Conservation (phyloP, 2,113 vertebrate genomes). For the Tursiops truncatus region DNA sequence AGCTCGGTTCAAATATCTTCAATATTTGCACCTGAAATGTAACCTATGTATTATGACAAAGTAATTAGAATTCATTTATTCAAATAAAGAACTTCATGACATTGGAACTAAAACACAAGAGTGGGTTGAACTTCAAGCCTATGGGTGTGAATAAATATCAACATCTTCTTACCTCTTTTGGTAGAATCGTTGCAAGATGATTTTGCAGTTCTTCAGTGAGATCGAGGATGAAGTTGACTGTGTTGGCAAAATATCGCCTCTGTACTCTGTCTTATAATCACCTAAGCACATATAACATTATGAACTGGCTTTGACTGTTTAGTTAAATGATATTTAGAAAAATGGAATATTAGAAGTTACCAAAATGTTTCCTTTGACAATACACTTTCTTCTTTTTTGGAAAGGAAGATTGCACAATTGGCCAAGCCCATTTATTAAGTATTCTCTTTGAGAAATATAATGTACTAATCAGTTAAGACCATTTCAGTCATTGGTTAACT, state of each 20-base stretch:
- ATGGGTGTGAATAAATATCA: not conserved
- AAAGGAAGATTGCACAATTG: not conserved
- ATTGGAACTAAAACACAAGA: not conserved
- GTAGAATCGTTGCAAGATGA: not conserved
- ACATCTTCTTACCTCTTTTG: not conserved
- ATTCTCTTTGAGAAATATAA: not conserved
- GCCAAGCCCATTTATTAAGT: not conserved
- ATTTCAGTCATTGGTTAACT: not conserved
- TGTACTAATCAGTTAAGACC: not conserved
- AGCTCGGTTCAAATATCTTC: not conserved
- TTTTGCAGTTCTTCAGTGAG: not conserved
- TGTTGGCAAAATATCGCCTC: not conserved
- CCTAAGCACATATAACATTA: not conserved
- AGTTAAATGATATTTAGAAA: not conserved
- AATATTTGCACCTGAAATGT: conserved; percentile 28
- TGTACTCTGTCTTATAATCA: not conserved
- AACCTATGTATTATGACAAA: not conserved
- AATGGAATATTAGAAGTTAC: not conserved
- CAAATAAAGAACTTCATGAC: conserved; percentile 4
- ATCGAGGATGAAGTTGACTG: not conserved
- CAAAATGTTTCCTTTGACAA: not conserved
- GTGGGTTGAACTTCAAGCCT: not conserved
- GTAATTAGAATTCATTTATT: conserved; percentile 6
- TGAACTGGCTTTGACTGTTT: not conserved
- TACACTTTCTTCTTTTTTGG: not conserved